A percentile compares a stretch with the other conserved stretches of the same genome.
These are phyloP conservation scores for Oscheius sp. DNA, from an alignment of 2,888 invertebrate genomes.

Conservation along the genomic window DNA sequence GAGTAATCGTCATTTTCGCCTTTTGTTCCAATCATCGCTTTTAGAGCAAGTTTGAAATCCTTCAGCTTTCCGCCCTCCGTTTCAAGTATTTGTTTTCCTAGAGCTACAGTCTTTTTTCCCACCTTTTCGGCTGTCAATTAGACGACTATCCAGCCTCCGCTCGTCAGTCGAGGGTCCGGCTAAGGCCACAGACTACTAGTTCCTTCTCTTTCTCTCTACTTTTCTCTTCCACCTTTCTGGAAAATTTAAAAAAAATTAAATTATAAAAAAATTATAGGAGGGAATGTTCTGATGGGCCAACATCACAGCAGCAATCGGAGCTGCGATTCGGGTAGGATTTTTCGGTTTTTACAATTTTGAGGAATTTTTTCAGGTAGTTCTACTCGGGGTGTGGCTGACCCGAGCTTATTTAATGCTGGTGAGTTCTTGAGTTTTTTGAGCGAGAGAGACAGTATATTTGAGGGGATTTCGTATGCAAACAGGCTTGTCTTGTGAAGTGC, in stretches of 20 bases:
- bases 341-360: too few species aligned
- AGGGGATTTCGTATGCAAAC: not conserved
- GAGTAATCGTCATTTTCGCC: too few species aligned
- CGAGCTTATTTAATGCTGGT: conserved; percentile 28
- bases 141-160: conserved; percentile 12
- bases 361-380: conserved; percentile 30
- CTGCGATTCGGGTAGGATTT: too few species aligned
- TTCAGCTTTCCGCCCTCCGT: not conserved
- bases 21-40: too few species aligned
- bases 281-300: conserved; percentile 16
- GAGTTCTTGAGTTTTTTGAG: too few species aligned
- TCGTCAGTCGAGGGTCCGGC: not conserved
- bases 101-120: conserved; percentile 10
- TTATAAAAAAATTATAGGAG: not conserved
- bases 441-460: not conserved
- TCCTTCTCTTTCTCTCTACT: not conserved
- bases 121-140: conserved; percentile 10
- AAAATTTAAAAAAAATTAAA: too few species aligned
- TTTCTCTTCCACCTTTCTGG: conserved; percentile 7
- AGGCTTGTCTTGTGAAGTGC: not conserved
- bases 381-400: conserved; percentile 7
- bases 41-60: too few species aligned
- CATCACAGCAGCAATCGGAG: conserved; percentile 25
- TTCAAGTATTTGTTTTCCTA: not conserved
- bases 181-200: not conserved